phyloP scores from a whole-genome alignment of 2,113 vertebrate genomes.

The Phalacrocorax aristotelis region DNA sequence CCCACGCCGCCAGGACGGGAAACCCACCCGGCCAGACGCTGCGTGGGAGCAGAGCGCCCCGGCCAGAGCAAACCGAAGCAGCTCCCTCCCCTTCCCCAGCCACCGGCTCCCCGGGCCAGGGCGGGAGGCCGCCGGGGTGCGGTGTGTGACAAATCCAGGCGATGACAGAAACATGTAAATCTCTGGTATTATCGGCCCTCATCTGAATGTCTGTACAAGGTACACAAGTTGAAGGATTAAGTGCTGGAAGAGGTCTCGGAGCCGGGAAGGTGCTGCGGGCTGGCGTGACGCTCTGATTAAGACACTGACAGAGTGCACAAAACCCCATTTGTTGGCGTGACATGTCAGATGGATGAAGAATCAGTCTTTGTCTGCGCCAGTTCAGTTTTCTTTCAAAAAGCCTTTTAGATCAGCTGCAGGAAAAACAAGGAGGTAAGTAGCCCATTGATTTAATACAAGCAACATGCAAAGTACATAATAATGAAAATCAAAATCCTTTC shows the following conservation, averaged over 20 bases:
- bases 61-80: accelerated
- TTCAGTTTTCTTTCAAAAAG: constrained; percentile 81
- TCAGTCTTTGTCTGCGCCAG: constrained; percentile 87
- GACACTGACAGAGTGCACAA: constrained; percentile 89
- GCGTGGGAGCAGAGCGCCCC: too few relatives aligned
- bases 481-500: constrained; percentile 69
- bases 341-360: constrained; percentile 88
- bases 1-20: not conserved
- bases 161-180: constrained; percentile 75
- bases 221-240: constrained; percentile 67
- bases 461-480: constrained; percentile 51
- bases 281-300: constrained; percentile 88
- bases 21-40: too few relatives aligned
- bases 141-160: constrained; percentile 58
- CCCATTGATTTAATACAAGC: constrained; percentile 58
- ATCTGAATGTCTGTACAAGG: constrained; percentile 80
- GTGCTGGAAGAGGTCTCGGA: constrained; percentile 77
- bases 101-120: not conserved
- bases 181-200: constrained; percentile 76
- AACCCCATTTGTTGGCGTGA: constrained; percentile 89
- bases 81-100: not conserved
- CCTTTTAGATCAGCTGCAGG: constrained; percentile 66
- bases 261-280: constrained; percentile 69
- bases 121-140: not conserved
- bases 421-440: constrained; percentile 53